Evolutionary conservation across 2,888 invertebrate species (phyloP), one percentile per base, ranked within the genome.

Genomic region (Andrena bicolor): DNA sequence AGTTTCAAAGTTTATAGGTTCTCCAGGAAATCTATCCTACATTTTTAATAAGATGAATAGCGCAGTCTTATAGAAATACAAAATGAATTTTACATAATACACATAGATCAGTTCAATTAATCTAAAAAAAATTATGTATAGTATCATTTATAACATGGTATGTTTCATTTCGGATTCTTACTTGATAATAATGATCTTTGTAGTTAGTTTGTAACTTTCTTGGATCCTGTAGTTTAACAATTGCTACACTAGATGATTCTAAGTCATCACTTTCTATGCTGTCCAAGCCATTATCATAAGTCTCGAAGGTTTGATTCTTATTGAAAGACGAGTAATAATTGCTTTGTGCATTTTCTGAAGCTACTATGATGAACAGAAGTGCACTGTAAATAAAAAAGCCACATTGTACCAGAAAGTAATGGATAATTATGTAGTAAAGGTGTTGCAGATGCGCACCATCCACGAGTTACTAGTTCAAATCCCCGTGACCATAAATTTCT

Each of bases 301-400:
- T 32, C 26, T 53, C 78, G 4, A 77, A 70, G 23, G 65, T 79
- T 61, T 86, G 85, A 77, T 89, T 89, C 35, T 80, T 89, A 26
- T 86, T 86, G 4, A 76, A 3, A 28, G 66, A 30, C 6, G 60
- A 13, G 28, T 72, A 93, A 92, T 95, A 86, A 94, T 94, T 92
- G 94, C 90, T 93, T 86, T 95, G 94, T 87, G 87, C 88, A 65
- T 94, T 95, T 92, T 96, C 96, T 51, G 95, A 95, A 76, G 96
- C 95, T 90, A 95, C 95, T 91, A 96, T 94, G 86, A 96, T 93
- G 93, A 96, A 95, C 85, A 96, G 94, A 86, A 95, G 94, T 92
- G 95, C 95, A 93, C 96, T 96, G 94, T 68, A 93, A 94, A 49
- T 83, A 68, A 88, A 93, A 90, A 41, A 41, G 16, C 0, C 16